These are phyloP conservation scores for Acanthosepion lycidas DNA, from an alignment of 2,888 invertebrate genomes.

Conservation along the genomic window DNA sequence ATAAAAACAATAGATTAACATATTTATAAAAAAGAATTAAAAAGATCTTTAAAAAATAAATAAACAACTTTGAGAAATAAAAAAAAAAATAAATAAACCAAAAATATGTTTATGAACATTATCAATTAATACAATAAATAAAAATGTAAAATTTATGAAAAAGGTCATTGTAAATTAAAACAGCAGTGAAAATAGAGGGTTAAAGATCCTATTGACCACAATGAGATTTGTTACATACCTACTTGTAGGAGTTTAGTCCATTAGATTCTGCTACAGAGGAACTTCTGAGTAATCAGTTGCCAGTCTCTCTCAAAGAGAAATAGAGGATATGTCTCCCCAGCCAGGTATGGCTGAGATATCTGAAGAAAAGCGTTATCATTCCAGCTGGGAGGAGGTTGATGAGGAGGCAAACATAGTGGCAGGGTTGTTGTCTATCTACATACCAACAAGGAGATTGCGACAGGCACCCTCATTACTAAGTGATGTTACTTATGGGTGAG, in stretches of 20 bases:
- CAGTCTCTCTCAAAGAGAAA: not conserved
- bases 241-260: constrained; percentile 5
- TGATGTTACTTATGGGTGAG: not conserved
- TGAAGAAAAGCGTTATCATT: constrained; percentile 33
- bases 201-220: not conserved
- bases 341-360: constrained; percentile 12
- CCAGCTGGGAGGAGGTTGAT: constrained; percentile 33
- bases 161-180: no score
- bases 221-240: not conserved
- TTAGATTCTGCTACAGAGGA: not conserved
- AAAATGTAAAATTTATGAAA: no score
- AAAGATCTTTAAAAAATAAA: no score
- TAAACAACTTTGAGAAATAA: no score
- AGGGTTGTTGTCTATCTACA: not conserved
- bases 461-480: not conserved
- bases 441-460: constrained; percentile 33
- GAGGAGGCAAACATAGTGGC: not conserved
- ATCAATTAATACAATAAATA: no score
- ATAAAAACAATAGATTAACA: no score
- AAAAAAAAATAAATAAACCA: no score
- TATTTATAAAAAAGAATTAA: no score
- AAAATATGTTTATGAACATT: no score
- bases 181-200: not conserved
- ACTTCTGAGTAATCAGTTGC: not conserved
- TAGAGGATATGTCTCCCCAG: not conserved